Base-by-base conservation (phyloP, 2,113 vertebrate species). In the Passer domesticus region DNA sequence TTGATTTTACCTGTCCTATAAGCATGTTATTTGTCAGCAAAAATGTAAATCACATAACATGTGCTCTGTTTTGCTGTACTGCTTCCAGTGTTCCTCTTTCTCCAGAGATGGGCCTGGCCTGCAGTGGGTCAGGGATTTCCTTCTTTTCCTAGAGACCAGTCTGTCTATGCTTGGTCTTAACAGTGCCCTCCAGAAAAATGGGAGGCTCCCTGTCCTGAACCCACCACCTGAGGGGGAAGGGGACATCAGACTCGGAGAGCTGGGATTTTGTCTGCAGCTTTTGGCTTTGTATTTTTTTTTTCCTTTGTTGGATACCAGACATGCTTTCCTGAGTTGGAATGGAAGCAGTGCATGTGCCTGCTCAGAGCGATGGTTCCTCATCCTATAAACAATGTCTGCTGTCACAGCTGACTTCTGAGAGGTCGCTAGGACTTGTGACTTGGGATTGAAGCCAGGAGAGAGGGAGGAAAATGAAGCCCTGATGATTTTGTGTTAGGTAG, bases 1-100 rank as follows among this genome's bases (percentile, higher is more conserved):
- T 83, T 94, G 91, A 63, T 92, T 93, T 92, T 75, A 89, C 83
- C 77, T 89, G 76, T 92, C 49, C 49, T 89, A 25, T 78, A 62
- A 87, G 79, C 50, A 10, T 6, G 23, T 43, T 70, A 55, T 83
- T 92, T 81, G 72, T 89, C 85, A 79, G 87, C 90, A 95, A 68
- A 83, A 82, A 81, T 47, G 50, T 62, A 58, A 87, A 82, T 91
- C 31, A 15, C 31, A 5, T 83, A 69, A 73, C 0, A 2, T 11
- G 23, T 12, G 2, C 63, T 58, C 50, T 47, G 49, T 80, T 86
- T 79, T 63, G 63, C 74, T 68, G 81, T 76, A 60, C n/a, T 3
- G 13, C 67, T 75, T 88, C 79, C 37, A 37, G 41, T 59, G 58
- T 44, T 73, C 70, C 39, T 59, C 10, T 70, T 62, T 37, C 30